These are phyloP conservation scores for Morphnarchus princeps DNA, from an alignment of 2,113 vertebrate species.

Conservation along the genomic window DNA sequence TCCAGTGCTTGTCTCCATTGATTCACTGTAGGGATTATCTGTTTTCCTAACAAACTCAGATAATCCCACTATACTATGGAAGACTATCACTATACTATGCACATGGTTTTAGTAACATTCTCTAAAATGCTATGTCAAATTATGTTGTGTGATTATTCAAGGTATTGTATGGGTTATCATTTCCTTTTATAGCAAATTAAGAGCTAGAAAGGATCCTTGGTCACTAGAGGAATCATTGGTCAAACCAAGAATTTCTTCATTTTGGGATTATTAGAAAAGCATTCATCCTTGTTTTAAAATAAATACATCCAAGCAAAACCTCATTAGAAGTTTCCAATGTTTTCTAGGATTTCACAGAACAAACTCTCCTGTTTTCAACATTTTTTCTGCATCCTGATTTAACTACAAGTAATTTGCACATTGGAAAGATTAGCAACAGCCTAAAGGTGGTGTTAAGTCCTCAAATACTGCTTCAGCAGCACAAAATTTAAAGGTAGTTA, in stretches of 20 bases:
- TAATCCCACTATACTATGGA: background rate
- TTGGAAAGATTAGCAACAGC: background rate
- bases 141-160: background rate
- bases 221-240: background rate
- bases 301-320: background rate
- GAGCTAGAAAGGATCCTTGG: background rate
- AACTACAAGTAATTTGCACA: background rate
- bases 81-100: background rate
- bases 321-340: background rate
- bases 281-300: background rate
- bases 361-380: background rate
- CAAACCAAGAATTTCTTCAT: background rate
- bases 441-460: background rate
- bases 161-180: background rate
- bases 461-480: background rate
- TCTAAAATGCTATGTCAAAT: background rate
- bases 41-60: background rate
- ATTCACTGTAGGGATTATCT: background rate
- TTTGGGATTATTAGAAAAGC: background rate
- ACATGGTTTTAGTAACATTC: background rate
- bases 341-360: background rate
- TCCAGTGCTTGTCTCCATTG: background rate
- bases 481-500: background rate
- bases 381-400: background rate
- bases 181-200: background rate